Percentiles rank a stretch among this genome's conserved stretches.
Conservation (phyloP, 2,797 vertebrate species). For the Molossus alvarezi region DNA sequence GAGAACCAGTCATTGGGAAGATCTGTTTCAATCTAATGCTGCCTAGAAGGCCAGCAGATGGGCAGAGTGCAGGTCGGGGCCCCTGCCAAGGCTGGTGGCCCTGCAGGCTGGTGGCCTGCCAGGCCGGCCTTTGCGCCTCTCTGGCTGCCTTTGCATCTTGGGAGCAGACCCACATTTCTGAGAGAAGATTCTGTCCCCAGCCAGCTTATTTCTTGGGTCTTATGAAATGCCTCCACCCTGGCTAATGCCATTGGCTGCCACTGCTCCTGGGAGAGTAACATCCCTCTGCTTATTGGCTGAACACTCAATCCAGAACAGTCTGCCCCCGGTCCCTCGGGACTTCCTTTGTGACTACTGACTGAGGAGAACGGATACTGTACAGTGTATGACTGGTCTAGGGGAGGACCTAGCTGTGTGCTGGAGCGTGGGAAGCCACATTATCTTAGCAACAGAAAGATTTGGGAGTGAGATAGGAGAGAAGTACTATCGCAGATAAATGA, state of each 20-base stretch:
- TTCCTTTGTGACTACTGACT: neutral
- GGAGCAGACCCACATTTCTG: neutral
- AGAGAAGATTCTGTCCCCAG: neutral
- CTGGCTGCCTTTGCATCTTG: neutral
- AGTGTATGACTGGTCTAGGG: neutral
- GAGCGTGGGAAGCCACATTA: neutral
- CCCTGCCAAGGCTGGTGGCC: neutral
- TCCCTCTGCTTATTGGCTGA: neutral
- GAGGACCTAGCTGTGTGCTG: neutral
- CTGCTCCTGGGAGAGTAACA: neutral
- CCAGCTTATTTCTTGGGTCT: neutral
- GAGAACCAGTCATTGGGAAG: neutral
- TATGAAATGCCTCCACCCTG: neutral
- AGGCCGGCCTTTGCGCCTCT: neutral
- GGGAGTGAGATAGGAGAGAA: neutral
- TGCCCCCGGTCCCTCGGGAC: neutral
- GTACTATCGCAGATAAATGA: neutral
- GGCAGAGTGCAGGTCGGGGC: rapidly evolving
- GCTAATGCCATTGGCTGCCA: neutral
- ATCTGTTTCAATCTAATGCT: neutral
- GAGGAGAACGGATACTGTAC: neutral
- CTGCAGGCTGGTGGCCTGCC: too few relatives aligned
- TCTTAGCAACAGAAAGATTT: neutral
- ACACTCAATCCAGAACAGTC: neutral
- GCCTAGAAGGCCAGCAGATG: neutral